Evolutionary conservation across 2,888 invertebrate species (phyloP).

Genomic region (Platycnemis pennipes): DNA sequence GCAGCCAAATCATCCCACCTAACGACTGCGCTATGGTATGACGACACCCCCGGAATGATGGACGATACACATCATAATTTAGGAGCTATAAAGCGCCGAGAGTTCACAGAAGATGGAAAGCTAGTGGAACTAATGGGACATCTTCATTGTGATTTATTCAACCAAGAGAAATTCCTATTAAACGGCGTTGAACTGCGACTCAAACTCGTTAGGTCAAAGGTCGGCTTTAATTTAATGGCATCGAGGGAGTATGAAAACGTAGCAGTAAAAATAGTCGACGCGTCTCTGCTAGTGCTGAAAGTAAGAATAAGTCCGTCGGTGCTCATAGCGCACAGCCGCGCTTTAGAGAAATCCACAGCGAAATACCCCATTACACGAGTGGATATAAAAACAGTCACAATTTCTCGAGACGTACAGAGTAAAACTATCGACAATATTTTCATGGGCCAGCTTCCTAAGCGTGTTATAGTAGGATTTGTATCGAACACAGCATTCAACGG

Average conservation of each 20-base stretch:
- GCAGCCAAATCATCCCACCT: constrained; percentile 72
- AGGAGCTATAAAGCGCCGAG: constrained; percentile 40
- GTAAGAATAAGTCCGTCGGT: constrained; percentile 72
- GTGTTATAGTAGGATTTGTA: constrained; percentile 75
- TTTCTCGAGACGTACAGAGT: constrained; percentile 72
- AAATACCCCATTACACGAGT: constrained; percentile 72
- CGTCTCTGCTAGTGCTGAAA: constrained; percentile 72
- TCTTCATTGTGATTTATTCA: constrained; percentile 65
- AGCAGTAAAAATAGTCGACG: constrained; percentile 72
- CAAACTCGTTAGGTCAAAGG: constrained; percentile 52
- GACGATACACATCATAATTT: constrained; percentile 31
- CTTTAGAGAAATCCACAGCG: constrained; percentile 71
- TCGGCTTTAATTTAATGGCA: constrained; percentile 28
- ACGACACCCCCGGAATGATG: background rate
- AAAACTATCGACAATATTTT: constrained; percentile 75
- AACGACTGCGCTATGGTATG: constrained; percentile 68
- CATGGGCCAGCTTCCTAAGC: constrained; percentile 74
- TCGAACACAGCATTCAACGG: constrained; percentile 70
- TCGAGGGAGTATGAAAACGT: background rate
- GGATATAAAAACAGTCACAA: constrained; percentile 68
- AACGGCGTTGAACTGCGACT: constrained; percentile 72
- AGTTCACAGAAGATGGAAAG: background rate
- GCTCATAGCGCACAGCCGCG: constrained; percentile 72
- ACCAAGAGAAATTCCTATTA: constrained; percentile 68
- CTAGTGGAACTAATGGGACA: constrained; percentile 57